Evolutionary conservation across 2,888 invertebrate species (phyloP), one percentile per base, ranked within the genome.

Genomic region (Agrochola macilenta): DNA sequence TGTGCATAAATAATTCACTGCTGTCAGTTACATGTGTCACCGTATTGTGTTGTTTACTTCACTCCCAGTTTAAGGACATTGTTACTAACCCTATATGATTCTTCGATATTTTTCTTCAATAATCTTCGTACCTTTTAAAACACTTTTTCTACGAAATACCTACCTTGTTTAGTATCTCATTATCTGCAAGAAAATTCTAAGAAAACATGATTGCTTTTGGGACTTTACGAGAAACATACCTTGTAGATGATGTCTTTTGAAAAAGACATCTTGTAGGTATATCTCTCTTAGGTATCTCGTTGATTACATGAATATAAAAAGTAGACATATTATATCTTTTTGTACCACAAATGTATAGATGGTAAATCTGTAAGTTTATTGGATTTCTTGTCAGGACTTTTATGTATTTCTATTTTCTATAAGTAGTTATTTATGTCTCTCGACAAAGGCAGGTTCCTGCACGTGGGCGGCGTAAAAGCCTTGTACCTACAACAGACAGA

Each of bases 171-270:
- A 43, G 39, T 30, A 74, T 30, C 66, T n/a, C 49, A 39, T 58
- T 60, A 76, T 20, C 14, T 77, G 14, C n/a, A 30, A 43, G 30
- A 76, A 49, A 78, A 30, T 77, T 77, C 78, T 7, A 60, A 35
- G 68, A 78, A 68, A 78, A 46, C 3, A 12, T 26, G 35, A 79
- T 63, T 69, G 8, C 54, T 61, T 78, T 70, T 57, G 43, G 11
- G 23, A 63, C 14, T 61, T 78, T 70, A 52, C n/a, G 43, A 61
- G 35, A 39, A 63, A 79, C 5, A 20, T 54, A 9, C 20, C 35
- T n/a, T n/a, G n/a, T n/a, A n/a, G n/a, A n/a, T n/a, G n/a, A n/a
- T n/a, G n/a, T n/a, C n/a, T 35, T 3, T 35, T 46, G 26, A 26
- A 30, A 46, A 66, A 23, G n/a, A 54, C 2, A 30, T 14, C 1